Conservation (phyloP, 1,140 invertebrate species). For the Heliconius melpomene region DNA sequence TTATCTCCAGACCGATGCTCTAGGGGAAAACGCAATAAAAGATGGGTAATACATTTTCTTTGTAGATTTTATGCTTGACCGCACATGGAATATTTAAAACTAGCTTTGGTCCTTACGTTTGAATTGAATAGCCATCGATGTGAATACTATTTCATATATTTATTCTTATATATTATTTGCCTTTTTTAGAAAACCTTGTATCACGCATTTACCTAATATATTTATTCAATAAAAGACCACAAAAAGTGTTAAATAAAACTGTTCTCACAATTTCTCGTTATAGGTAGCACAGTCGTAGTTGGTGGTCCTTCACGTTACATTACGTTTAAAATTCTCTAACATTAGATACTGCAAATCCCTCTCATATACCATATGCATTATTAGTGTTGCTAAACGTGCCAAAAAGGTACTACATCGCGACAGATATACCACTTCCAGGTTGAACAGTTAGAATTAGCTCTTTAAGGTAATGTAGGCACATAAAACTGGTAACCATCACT, state of each 20-base stretch:
- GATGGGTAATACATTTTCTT: constrained; percentile 78
- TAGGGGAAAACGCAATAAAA: constrained; percentile 70
- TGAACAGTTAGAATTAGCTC: constrained; percentile 55
- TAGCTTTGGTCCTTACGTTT: constrained; percentile 60
- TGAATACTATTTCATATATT: constrained; percentile 66
- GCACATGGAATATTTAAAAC: constrained; percentile 79
- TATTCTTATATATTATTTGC: constrained; percentile 50
- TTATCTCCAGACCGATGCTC: constrained; percentile 55
- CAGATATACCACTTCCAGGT: constrained; percentile 61
- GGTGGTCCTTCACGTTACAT: too few species aligned
- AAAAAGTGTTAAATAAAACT: too few species aligned
- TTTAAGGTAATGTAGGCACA: constrained; percentile 30
- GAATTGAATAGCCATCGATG: constrained; percentile 68
- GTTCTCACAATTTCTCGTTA: too few species aligned
- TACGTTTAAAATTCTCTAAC: neutral
- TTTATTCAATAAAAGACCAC: too few species aligned
- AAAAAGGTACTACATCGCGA: constrained; percentile 55
- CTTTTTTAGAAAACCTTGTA: constrained; percentile 30
- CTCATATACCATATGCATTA: neutral
- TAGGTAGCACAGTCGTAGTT: too few species aligned
- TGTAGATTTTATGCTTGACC: constrained; percentile 77
- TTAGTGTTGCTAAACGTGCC: neutral
- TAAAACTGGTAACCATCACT: neutral
- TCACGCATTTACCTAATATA: neutral
- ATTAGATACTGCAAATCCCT: neutral